These are phyloP conservation scores for Griposia aprilina DNA, from an alignment of 2,888 invertebrate genomes.

Conservation along the genomic window DNA sequence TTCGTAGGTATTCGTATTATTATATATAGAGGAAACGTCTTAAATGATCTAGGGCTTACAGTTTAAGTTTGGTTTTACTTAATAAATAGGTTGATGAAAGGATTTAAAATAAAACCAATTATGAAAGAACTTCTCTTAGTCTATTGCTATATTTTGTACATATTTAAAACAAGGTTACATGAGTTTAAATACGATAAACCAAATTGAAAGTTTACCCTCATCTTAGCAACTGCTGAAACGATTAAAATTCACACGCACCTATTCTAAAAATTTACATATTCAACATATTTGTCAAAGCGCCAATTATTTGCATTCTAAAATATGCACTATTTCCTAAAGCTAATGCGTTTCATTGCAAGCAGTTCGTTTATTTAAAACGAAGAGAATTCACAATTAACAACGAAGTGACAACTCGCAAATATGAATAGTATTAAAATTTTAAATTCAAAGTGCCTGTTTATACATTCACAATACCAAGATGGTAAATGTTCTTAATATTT, in stretches of 20 bases:
- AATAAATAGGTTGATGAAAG: background rate
- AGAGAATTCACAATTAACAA: constrained; percentile 50
- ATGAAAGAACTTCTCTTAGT: background rate
- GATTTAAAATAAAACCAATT: background rate
- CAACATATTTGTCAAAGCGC: constrained; percentile 30
- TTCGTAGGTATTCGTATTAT: background rate
- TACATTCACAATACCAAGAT: constrained; percentile 62
- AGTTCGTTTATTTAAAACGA: constrained; percentile 38
- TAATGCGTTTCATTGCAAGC: constrained; percentile 32
- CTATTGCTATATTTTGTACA: background rate
- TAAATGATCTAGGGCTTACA: background rate
- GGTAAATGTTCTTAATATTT: constrained; percentile 41
- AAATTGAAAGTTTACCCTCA: background rate
- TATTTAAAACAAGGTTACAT: background rate
- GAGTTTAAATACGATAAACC: too few relatives aligned
- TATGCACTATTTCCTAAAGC: constrained; percentile 24
- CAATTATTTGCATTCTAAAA: constrained; percentile 42
- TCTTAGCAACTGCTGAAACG: background rate
- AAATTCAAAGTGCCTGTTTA: constrained; percentile 64
- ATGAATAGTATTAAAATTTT: constrained; percentile 65
- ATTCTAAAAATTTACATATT: background rate
- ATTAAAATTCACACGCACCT: background rate
- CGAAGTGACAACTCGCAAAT: constrained; percentile 50
- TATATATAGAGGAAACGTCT: background rate
- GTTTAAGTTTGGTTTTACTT: background rate